A percentile compares a stretch with the other conserved stretches of the same genome.
Evolutionary conservation across 2,113 vertebrate species (phyloP).

Genomic region (Platysteira castanea): DNA sequence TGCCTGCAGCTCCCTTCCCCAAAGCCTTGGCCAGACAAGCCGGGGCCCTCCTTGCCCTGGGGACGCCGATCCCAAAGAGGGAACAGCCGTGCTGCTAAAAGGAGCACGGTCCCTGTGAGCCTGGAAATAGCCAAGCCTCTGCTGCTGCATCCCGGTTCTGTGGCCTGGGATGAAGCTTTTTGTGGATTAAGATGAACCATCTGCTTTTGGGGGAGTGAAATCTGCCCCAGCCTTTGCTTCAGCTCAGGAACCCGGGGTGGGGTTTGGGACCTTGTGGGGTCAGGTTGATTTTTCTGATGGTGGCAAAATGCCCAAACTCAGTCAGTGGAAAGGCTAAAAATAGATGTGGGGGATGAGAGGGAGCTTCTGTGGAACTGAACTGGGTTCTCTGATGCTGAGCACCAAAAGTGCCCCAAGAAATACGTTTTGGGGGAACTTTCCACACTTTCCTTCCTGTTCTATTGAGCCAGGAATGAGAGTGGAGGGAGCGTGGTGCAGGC

Average conservation of each 20-base stretch:
- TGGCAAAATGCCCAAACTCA: neutral
- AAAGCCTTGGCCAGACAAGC: constrained; percentile 25
- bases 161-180: neutral
- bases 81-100: constrained; percentile 28
- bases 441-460: neutral
- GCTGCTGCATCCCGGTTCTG: neutral
- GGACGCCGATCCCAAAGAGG: neutral
- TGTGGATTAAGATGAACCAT: neutral
- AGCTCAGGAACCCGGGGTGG: neutral
- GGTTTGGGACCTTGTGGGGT: neutral
- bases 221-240: neutral
- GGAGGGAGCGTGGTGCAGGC: neutral
- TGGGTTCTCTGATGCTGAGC: neutral
- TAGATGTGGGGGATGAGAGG: neutral
- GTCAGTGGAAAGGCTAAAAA: neutral
- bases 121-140: neutral
- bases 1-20: constrained; percentile 5
- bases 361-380: neutral
- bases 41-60: constrained; percentile 19
- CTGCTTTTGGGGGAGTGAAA: neutral
- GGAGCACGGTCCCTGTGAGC: neutral
- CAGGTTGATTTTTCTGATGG: neutral
- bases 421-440: neutral
- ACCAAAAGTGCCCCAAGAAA: neutral
- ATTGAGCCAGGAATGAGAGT: neutral